Conservation (phyloP, 2,113 vertebrate genomes). For the Zosterops pallidus region DNA sequence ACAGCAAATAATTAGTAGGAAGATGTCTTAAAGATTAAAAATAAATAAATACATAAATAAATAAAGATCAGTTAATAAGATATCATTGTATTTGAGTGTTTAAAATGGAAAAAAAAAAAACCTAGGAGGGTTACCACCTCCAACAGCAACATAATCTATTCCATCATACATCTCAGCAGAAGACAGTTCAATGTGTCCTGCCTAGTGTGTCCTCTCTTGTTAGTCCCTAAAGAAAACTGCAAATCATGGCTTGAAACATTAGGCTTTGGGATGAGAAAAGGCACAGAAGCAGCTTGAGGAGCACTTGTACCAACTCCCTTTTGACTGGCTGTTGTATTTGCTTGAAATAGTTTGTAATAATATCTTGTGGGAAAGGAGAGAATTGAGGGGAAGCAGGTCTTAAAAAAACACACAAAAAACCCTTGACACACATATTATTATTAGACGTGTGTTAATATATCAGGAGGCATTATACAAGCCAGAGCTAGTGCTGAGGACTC, state of each 20-base stretch:
- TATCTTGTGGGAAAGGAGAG: neutral
- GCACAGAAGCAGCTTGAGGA: neutral
- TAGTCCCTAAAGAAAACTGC: neutral
- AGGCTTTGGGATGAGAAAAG: neutral
- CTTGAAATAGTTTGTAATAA: neutral
- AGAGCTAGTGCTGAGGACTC: conserved; percentile 43
- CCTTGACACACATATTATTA: neutral
- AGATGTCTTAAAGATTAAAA: neutral
- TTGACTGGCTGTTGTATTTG: neutral
- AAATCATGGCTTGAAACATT: neutral
- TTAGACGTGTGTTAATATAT: conserved; percentile 13
- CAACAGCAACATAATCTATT: neutral
- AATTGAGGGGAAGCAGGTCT: neutral
- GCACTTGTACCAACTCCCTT: neutral
- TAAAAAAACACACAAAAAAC: neutral
- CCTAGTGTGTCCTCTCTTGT: neutral
- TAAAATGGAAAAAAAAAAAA: neutral
- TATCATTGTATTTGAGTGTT: neutral
- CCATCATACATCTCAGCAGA: neutral
- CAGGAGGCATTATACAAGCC: conserved; percentile 15
- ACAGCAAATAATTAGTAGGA: neutral
- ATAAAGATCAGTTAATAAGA: neutral
- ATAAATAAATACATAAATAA: neutral
- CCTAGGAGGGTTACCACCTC: neutral
- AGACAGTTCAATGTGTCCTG: neutral